Conservation (phyloP, 2,797 vertebrate genomes). For the Pipistrellus pipistrellus region DNA sequence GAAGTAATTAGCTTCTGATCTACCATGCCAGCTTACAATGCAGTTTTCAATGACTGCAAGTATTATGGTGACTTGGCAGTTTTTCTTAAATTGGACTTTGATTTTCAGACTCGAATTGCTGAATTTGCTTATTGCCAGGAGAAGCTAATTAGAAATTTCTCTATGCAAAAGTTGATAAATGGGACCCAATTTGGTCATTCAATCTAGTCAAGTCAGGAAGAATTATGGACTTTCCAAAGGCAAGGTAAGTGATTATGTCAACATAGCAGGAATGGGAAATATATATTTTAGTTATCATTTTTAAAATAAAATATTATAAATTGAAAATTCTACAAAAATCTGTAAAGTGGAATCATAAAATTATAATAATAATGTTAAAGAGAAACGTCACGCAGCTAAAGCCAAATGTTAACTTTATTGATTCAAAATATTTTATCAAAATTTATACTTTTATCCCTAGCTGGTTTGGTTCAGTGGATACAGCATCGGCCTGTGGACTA, state of each 20-base stretch:
- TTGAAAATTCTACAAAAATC: not conserved
- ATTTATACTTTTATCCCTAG: not conserved
- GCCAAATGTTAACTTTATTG: not conserved
- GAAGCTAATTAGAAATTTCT: slow-evolving; percentile 48
- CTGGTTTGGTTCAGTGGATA: too few species aligned
- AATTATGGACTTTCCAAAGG: not conserved
- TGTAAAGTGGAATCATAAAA: not conserved
- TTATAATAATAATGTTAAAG: not conserved
- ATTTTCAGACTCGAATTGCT: slow-evolving; percentile 66
- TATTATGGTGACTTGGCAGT: slow-evolving; percentile 83
- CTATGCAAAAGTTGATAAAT: not conserved
- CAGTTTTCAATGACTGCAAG: slow-evolving; percentile 85
- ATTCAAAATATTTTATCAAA: not conserved
- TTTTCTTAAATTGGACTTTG: slow-evolving; percentile 80
- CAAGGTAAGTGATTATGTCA: not conserved
- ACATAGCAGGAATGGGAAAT: not conserved
- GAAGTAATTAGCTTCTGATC: slow-evolving; percentile 85
- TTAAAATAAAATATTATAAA: not conserved
- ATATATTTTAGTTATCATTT: not conserved
- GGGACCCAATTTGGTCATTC: not conserved
- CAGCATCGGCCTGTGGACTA: too few species aligned
- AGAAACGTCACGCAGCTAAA: not conserved
- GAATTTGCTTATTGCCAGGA: slow-evolving; percentile 61
- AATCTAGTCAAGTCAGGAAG: not conserved
- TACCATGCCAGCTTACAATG: slow-evolving; percentile 84